Conservation (phyloP, 2,113 vertebrate genomes). For the Ammodytes marinus region DNA sequence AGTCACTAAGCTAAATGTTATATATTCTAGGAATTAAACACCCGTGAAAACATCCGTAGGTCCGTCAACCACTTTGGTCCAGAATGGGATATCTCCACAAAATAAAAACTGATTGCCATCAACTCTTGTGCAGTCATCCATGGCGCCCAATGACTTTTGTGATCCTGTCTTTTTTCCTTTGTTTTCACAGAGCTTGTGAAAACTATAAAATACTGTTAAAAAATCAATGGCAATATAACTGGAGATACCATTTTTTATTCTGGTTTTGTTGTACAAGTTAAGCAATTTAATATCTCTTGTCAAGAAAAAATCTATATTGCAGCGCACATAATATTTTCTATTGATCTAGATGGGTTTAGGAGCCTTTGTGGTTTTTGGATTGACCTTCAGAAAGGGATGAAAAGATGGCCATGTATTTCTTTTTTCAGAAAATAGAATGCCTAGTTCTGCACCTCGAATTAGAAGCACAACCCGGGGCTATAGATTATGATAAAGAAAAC, state of each 20-base stretch:
- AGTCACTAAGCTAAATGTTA: neutral
- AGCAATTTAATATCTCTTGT: neutral
- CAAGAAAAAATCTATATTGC: too few relatives aligned
- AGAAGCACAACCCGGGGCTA: neutral
- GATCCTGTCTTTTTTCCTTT: neutral
- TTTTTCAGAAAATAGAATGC: neutral
- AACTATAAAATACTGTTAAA: neutral
- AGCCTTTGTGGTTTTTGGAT: neutral
- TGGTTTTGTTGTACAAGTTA: neutral
- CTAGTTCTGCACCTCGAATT: neutral
- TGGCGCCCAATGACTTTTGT: neutral
- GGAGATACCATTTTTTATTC: neutral
- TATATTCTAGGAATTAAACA: neutral
- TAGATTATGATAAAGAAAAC: neutral
- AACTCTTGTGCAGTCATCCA: neutral
- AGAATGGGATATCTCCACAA: too few relatives aligned
- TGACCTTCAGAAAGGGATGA: neutral
- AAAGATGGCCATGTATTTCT: neutral
- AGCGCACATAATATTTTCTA: neutral
- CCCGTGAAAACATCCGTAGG: too few relatives aligned
- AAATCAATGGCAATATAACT: neutral
- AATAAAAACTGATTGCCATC: neutral
- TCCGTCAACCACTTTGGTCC: too few relatives aligned
- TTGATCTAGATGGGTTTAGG: neutral
- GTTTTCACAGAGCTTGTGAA: neutral